These are phyloP conservation scores for Acromyrmex charruanus DNA, from an alignment of 1,140 invertebrate species.

Conservation along the genomic window DNA sequence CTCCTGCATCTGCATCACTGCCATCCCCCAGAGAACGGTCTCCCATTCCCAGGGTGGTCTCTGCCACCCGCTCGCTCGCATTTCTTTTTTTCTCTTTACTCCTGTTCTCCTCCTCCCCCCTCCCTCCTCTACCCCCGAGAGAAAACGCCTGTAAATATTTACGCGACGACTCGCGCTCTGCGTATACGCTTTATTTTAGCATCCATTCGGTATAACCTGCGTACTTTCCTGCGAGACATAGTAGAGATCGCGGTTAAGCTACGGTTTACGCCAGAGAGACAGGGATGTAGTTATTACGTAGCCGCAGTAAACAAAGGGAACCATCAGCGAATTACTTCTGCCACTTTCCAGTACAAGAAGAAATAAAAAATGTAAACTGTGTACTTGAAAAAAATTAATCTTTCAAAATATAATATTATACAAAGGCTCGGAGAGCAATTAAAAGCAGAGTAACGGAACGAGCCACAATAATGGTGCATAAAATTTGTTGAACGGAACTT, in stretches of 20 bases:
- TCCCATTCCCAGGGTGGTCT: neutral
- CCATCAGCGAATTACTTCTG: slow-evolving; percentile 21
- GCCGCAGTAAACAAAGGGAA: slow-evolving; percentile 8
- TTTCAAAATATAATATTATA: neutral
- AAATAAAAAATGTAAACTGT: slow-evolving; percentile 13
- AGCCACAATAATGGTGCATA: neutral
- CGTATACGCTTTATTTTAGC: slow-evolving; percentile 72
- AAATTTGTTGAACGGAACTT: neutral
- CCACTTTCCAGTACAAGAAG: neutral
- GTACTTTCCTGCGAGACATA: slow-evolving; percentile 31
- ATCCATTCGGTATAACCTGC: slow-evolving; percentile 44
- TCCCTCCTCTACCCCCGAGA: neutral
- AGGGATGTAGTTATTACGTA: neutral
- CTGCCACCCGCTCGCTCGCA: neutral
- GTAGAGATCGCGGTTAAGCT: slow-evolving; percentile 34
- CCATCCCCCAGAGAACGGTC: neutral
- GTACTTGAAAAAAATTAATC: neutral
- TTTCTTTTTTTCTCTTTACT: slow-evolving; percentile 10
- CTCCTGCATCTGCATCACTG: slow-evolving; percentile 40
- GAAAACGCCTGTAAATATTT: slow-evolving; percentile 78
- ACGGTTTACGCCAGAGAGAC: neutral
- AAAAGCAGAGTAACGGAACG: neutral
- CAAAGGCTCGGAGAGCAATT: neutral
- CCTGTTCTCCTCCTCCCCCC: neutral
- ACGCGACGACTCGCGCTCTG: slow-evolving; percentile 61